Base-by-base conservation (phyloP, 2,888 invertebrate genomes). In the Hofmannophila pseudospretella region DNA sequence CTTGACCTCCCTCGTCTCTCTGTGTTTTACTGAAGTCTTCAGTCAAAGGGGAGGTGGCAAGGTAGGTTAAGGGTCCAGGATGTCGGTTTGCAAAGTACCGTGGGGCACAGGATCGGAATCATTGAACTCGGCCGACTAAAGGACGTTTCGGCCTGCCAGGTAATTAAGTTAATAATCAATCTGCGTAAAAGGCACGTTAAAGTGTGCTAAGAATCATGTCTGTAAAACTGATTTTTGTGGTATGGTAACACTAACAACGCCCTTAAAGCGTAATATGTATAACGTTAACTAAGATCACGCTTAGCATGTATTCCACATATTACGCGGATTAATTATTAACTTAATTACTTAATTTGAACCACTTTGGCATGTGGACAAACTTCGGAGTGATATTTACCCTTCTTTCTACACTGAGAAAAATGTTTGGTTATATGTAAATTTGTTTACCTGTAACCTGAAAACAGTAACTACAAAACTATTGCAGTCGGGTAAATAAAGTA, bases 291-390 rank as follows among this genome's bases (percentile, higher is more conserved):
- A n/a, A n/a, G n/a, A n/a, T n/a, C n/a, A n/a, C n/a, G n/a, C n/a
- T n/a, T n/a, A n/a, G n/a, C n/a, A n/a, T n/a, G n/a, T n/a, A n/a
- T n/a, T n/a, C n/a, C n/a, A n/a, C n/a, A n/a, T n/a, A n/a, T 16
- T n/a, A 27, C 27, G 27, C 23, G 11, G 69, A 74, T 75, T 75
- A 72, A 78, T 37, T 81, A 82, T 82, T 79, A 73, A 78, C 69
- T 77, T 84, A 82, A 84, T 84, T 82, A 84, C 82, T 79, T 82
- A n/a, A n/a, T n/a, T n/a, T n/a, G n/a, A n/a, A n/a, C n/a, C n/a
- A n/a, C n/a, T n/a, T n/a, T n/a, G n/a, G n/a, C n/a, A n/a, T n/a
- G n/a, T n/a, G n/a, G n/a, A n/a, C n/a, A n/a, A n/a, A n/a, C n/a
- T n/a, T n/a, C n/a, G n/a, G n/a, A n/a, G n/a, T n/a, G n/a, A n/a